Evolutionary conservation across 2,888 invertebrate species (phyloP).

Genomic region (Cryptocephalus primarius): DNA sequence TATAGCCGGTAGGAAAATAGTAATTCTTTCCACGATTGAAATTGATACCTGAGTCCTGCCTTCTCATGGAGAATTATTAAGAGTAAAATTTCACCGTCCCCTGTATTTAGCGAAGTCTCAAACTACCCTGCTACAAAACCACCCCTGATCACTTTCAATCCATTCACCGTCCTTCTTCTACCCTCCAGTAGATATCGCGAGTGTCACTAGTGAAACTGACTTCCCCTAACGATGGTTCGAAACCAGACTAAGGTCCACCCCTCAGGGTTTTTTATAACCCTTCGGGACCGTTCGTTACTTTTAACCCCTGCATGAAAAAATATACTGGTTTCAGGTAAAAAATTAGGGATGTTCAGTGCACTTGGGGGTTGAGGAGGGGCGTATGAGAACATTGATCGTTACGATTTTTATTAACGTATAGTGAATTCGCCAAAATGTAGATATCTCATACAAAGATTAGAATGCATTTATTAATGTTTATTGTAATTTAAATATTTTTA

Average conservation of each 20-base stretch:
- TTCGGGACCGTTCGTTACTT: background rate
- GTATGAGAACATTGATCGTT: too few relatives aligned
- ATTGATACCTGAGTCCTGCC: too few relatives aligned
- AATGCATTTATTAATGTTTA: too few relatives aligned
- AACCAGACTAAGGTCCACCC: background rate
- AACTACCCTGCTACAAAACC: background rate
- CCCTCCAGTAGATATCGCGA: background rate
- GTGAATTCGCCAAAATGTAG: too few relatives aligned
- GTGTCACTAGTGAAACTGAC: background rate
- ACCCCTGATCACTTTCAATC: background rate
- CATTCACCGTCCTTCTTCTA: background rate
- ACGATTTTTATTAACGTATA: too few relatives aligned
- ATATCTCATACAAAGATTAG: too few relatives aligned
- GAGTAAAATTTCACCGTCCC: background rate
- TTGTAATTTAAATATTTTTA: too few relatives aligned
- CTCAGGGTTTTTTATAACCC: background rate
- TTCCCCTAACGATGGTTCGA: background rate
- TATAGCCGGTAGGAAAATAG: too few relatives aligned
- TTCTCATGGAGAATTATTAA: background rate
- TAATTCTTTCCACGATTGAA: too few relatives aligned
- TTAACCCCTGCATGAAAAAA: background rate
- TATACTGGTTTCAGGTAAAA: background rate
- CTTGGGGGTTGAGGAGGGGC: too few relatives aligned
- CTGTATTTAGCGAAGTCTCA: background rate
- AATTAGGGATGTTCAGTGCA: too few relatives aligned